Base-by-base conservation (phyloP, 1,140 invertebrate species). In the Wasmannia auropunctata region DNA sequence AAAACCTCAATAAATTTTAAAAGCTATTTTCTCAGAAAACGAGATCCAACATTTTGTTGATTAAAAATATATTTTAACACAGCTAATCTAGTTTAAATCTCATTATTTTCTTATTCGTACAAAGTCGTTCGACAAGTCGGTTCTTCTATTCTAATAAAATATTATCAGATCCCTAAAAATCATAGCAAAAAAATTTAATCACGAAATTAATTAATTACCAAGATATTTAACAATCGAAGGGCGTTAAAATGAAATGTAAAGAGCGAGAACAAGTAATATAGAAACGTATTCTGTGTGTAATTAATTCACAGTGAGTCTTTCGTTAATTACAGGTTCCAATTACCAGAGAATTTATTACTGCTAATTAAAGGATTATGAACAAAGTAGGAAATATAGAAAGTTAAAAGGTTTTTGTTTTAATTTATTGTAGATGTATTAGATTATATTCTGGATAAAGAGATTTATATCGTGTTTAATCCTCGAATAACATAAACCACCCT, bases 131-230 rank as follows among this genome's bases (percentile, higher is more conserved):
- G 5, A n/a, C 14, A 65, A 1, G 34, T 40, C 3, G 14, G 37
- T 63, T 80, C 25, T 80, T 40, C 16, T 40, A 3, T 34, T n/a
- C n/a, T 0, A 37, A 31, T 80, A 54, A 69, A 28, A 80, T 80
- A 54, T 79, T 43, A 3, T 54, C 5, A 54, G 37, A 16, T 25
- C 16, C 5, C 0, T 34, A 37, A 25, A 69, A 54, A 22, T 56
- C 7, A 1, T 80, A 31, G 3, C n/a, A 31, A 65, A 31, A 65
- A 49, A 65, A 65, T 56, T 80, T 80, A 80, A 69, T 70, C 8
- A 5, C 16, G 11, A 14, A 80, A 80, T 80, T 80, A 80, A 80
- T 80, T 80, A 80, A 80, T 80, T 80, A 56, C 6, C 11, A n/a
- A 28, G 34, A 16, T 80, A 79, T 49, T 49, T 49, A 69, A 80